Conservation (phyloP, 2,888 invertebrate species). For the Hemistola chrysoprasaria region DNA sequence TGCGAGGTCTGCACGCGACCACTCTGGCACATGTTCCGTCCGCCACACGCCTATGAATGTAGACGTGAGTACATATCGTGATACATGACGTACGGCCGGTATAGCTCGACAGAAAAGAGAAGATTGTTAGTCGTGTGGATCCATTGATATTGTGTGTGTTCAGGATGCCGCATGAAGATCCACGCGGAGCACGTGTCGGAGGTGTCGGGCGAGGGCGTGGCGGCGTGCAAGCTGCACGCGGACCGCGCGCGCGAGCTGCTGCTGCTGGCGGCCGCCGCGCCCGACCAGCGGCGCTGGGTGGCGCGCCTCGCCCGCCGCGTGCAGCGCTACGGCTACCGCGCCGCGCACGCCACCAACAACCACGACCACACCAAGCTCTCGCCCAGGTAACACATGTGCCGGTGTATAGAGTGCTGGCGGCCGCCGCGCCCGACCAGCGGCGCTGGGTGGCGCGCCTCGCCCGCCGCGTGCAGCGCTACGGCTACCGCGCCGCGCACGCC, state of each 20-base stretch:
- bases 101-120: too few relatives aligned
- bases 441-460: slow-evolving; percentile 95
- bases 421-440: slow-evolving; percentile 88
- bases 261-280: slow-evolving; percentile 91
- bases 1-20: slow-evolving; percentile 99
- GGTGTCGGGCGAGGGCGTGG: slow-evolving; percentile 86
- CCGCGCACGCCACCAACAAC: slow-evolving; percentile 86
- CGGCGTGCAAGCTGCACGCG: slow-evolving; percentile 97
- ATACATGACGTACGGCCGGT: too few relatives aligned
- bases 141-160: too few relatives aligned
- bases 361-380: slow-evolving; percentile 67
- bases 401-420: neutral
- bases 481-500: slow-evolving; percentile 72
- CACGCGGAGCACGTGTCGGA: slow-evolving; percentile 97
- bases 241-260: slow-evolving; percentile 98
- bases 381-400: slow-evolving; percentile 37
- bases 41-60: slow-evolving; percentile 98
- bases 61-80: slow-evolving; percentile 87
- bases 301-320: slow-evolving; percentile 94
- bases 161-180: slow-evolving; percentile 97
- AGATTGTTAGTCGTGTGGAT: too few relatives aligned
- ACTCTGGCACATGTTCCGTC: slow-evolving; percentile 98
- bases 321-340: slow-evolving; percentile 96
- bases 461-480: slow-evolving; percentile 92
- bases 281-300: slow-evolving; percentile 97